Conservation (phyloP, 2,797 vertebrate genomes). For the Sphenodon punctatus region DNA sequence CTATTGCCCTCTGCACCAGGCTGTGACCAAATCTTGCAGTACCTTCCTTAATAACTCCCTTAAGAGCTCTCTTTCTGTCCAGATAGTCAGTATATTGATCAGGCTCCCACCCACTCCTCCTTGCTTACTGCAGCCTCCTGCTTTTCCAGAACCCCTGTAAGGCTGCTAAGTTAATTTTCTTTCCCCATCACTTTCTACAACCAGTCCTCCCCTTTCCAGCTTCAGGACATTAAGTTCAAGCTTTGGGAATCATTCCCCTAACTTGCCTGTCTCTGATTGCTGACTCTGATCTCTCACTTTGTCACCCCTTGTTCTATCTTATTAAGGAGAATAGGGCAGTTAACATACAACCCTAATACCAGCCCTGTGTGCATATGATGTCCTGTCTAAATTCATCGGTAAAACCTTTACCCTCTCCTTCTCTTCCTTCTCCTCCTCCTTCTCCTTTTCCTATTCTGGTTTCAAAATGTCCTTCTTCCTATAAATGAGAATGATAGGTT, state of each 20-base stretch:
- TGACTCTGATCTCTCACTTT: background rate
- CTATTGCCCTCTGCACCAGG: no score
- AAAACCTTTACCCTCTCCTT: rapidly evolving
- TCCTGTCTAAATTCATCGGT: background rate
- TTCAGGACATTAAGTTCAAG: background rate
- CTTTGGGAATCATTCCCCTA: no score
- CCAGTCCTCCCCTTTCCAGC: no score
- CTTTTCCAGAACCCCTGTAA: no score
- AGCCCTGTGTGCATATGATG: background rate
- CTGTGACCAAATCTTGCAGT: no score
- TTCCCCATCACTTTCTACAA: no score
- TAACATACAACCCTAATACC: no score
- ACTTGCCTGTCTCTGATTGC: background rate
- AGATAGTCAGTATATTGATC: background rate
- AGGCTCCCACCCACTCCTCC: background rate
- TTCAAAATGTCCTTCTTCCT: background rate
- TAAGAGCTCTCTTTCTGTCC: no score
- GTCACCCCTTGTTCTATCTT: background rate
- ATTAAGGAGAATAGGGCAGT: background rate
- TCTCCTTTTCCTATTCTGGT: background rate
- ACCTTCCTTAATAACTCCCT: no score
- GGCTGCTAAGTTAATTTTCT: no score
- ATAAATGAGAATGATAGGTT: background rate
- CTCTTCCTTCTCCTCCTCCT: no score
- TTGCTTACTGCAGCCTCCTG: no score